Evolutionary conservation across 2,113 vertebrate species (phyloP), one percentile per base, ranked within the genome.

Genomic region (Platichthys stellatus): DNA sequence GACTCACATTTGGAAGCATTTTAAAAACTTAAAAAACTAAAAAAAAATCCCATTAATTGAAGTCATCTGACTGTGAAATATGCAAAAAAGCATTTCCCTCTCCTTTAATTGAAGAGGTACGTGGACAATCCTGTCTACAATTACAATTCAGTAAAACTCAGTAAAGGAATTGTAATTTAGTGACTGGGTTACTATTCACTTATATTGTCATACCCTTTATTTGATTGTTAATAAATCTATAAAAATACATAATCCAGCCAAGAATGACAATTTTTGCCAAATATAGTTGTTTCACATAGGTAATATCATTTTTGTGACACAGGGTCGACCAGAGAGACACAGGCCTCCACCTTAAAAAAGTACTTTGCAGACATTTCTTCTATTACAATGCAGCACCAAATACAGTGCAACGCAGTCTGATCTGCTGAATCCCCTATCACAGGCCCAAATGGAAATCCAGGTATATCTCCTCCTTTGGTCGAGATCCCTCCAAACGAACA

Each of bases 391-490:
- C 73, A 78, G 69, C 51, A 74, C 40, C 70, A 77, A 3, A 7
- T 31, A 31, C 31, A 31, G 31, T 1, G 1, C 47, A 80, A 59
- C 21, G 58, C 56, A 24, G 24, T 69, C 21, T 3, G 58, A 75
- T 68, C 58, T 73, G 70, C 24, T 65, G 80, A 84, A 87, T 80
- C 83, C 80, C 49, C n/a, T 14, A 60, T 69, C 53, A 54, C 61
- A 24, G 67, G 23, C 24, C 56, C 61, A 65, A 65, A 80, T 38
- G 49, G 24, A 72, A 76, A 72, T 73, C 63, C 17, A 2, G 38
- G 43, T 64, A 26, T 53, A 47, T 74, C 51, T 76, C 31, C 60
- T 68, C 21, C 28, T 71, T 74, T 76, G 18, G 54, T 23, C 63
- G 15, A 0, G 20, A 38, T 81, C 56, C 70, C 70, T 68, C 18